These are phyloP conservation scores for Aphelocoma californica DNA, from an alignment of 2,797 vertebrate species.

Conservation along the genomic window DNA sequence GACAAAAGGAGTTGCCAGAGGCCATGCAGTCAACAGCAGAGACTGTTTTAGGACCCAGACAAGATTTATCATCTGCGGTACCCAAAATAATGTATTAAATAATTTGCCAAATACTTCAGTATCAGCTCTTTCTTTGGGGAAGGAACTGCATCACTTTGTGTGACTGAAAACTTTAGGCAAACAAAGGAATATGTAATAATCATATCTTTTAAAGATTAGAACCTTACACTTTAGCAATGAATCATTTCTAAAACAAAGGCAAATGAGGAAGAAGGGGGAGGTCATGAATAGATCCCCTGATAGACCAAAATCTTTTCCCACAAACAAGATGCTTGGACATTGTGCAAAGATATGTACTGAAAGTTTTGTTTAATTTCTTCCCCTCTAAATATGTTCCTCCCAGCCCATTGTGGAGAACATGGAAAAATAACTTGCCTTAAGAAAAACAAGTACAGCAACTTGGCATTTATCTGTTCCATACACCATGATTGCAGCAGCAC, in stretches of 20 bases:
- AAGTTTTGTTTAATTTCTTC: slow-evolving; percentile 2
- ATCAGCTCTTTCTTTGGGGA: neutral
- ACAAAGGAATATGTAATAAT: slow-evolving; percentile 36
- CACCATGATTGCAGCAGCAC: neutral
- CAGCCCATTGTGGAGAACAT: neutral
- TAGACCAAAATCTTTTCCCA: slow-evolving; percentile 23
- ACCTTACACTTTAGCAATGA: slow-evolving; percentile 4
- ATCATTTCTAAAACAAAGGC: slow-evolving; percentile 47
- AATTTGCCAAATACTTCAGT: neutral
- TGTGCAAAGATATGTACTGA: neutral
- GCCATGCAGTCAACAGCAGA: neutral
- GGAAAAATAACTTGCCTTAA: neutral
- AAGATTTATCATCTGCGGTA: neutral
- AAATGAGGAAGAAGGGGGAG: slow-evolving; percentile 6
- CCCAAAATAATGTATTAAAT: neutral
- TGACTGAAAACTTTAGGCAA: neutral
- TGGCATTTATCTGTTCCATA: neutral
- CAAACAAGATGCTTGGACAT: neutral
- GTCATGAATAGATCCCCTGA: neutral
- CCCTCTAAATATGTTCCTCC: neutral
- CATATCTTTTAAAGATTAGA: slow-evolving; percentile 43
- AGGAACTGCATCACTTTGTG: slow-evolving; percentile 21
- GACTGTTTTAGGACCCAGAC: neutral
- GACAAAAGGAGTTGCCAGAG: neutral
- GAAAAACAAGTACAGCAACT: neutral